These are phyloP conservation scores for Iphiclides podalirius DNA, from an alignment of 2,888 invertebrate genomes.

Conservation along the genomic window DNA sequence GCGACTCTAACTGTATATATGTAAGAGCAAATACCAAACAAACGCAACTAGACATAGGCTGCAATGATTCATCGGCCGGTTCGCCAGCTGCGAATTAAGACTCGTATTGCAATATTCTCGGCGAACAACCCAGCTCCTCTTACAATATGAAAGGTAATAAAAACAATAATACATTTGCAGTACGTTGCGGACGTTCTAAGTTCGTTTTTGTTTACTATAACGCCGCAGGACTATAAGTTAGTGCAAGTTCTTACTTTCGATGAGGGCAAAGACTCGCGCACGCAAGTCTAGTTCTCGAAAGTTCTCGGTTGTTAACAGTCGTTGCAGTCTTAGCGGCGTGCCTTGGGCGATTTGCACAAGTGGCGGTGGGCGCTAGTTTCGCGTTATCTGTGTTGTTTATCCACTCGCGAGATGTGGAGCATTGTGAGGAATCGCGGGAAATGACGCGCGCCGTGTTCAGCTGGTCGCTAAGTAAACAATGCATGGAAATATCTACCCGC, in stretches of 20 bases:
- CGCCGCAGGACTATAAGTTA: constrained; percentile 3
- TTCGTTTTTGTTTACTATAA: constrained; percentile 21
- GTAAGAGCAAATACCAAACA: constrained; percentile 33
- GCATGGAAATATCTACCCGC: constrained; percentile 20
- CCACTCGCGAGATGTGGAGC: constrained; percentile 15
- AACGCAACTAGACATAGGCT: constrained; percentile 41
- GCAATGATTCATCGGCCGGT: constrained; percentile 59
- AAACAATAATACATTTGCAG: constrained; percentile 32
- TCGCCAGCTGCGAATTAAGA: constrained; percentile 63
- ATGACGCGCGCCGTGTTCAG: constrained; percentile 19
- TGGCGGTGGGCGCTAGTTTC: too few relatives aligned
- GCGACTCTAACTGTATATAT: constrained; percentile 43
- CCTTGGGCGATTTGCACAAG: too few relatives aligned
- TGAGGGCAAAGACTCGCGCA: constrained; percentile 1
- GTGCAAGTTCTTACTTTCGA: constrained; percentile 13
- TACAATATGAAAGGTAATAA: constrained; percentile 50
- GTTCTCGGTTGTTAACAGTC: too few relatives aligned
- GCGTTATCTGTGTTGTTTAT: constrained; percentile 18
- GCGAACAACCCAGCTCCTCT: constrained; percentile 52
- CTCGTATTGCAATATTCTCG: constrained; percentile 59
- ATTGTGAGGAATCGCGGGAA: constrained; percentile 22
- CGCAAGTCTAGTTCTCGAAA: too few relatives aligned
- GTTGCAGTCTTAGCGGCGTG: too few relatives aligned
- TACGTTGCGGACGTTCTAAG: constrained; percentile 10
- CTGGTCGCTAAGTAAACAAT: constrained; percentile 23